Evolutionary conservation across 1,140 invertebrate genomes (phyloP).

Genomic region (Drosophila funebris): DNA sequence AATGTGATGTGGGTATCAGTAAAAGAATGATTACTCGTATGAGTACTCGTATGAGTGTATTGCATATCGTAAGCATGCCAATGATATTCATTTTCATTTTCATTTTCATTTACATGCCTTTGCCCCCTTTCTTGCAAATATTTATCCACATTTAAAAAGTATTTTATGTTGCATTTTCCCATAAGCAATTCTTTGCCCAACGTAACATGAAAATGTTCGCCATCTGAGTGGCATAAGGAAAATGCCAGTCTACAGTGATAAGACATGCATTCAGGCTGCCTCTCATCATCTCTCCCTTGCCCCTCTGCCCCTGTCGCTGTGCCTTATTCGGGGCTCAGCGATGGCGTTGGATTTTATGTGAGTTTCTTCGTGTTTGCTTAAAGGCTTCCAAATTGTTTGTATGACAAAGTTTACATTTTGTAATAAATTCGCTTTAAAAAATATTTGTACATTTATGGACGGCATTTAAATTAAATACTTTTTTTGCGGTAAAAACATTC

Average conservation of each 20-base stretch:
- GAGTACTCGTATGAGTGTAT: not conserved
- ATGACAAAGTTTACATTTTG: conserved; percentile 74
- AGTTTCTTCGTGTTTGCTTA: conserved; percentile 57
- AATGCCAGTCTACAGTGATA: conserved; percentile 59
- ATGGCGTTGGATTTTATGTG: conserved; percentile 55
- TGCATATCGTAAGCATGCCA: not conserved
- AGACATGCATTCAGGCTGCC: conserved; percentile 66
- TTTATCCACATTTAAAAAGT: conserved; percentile 77
- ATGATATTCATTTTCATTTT: conserved; percentile 4
- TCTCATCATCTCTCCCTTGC: not conserved
- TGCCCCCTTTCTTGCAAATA: conserved; percentile 48
- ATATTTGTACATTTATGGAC: conserved; percentile 70
- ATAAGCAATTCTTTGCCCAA: conserved; percentile 54
- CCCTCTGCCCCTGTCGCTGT: not conserved
- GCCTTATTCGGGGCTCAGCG: not conserved
- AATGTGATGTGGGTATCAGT: not conserved
- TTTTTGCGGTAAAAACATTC: conserved; percentile 10
- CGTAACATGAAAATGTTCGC: conserved; percentile 30
- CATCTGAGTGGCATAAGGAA: conserved; percentile 24
- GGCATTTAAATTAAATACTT: conserved; percentile 74
- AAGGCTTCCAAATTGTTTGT: conserved; percentile 65
- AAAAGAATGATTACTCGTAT: not conserved
- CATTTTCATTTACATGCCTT: not conserved
- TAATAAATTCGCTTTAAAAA: conserved; percentile 73
- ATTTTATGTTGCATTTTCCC: conserved; percentile 77